A percentile compares a stretch with the other conserved stretches of the same genome.
Conservation (phyloP, 2,113 vertebrate species). For the Grallaria varia region DNA sequence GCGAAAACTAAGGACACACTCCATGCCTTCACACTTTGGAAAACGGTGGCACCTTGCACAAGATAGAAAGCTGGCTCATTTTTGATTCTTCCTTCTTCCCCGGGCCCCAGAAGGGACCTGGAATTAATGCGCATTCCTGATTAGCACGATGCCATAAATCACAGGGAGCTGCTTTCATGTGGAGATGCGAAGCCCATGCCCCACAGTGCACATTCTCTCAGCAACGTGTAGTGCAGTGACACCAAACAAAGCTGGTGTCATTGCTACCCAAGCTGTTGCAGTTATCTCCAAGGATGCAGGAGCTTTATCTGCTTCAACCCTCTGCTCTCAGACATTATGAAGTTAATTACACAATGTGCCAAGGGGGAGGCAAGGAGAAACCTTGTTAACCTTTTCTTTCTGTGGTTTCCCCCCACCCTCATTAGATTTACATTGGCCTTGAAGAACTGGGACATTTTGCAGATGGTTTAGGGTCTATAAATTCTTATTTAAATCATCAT, state of each 20-base stretch:
- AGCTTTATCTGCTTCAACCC: background rate
- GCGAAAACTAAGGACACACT: constrained; percentile 7
- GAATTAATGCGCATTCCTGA: background rate
- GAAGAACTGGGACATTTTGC: constrained; percentile 59
- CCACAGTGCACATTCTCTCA: background rate
- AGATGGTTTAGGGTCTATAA: constrained; percentile 69
- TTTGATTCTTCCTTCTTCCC: constrained; percentile 1
- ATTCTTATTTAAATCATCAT: constrained; percentile 62
- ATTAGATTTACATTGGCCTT: constrained; percentile 58
- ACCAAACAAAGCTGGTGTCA: background rate
- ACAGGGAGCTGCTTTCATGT: background rate
- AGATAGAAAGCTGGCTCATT: constrained; percentile 16
- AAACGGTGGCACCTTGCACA: constrained; percentile 6
- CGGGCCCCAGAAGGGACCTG: background rate
- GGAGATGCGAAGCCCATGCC: background rate
- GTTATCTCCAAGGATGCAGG: background rate
- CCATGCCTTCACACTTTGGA: constrained; percentile 25
- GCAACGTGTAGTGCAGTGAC: background rate
- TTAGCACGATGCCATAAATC: background rate
- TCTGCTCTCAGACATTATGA: background rate
- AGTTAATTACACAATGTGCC: constrained; percentile 9
- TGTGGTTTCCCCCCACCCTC: background rate
- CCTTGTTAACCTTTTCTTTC: constrained; percentile 52
- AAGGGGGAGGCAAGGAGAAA: background rate
- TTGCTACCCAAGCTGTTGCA: background rate